Evolutionary conservation across 1,140 invertebrate genomes (phyloP), one percentile per base, ranked within the genome.

Genomic region (Macrobrachium nipponense): DNA sequence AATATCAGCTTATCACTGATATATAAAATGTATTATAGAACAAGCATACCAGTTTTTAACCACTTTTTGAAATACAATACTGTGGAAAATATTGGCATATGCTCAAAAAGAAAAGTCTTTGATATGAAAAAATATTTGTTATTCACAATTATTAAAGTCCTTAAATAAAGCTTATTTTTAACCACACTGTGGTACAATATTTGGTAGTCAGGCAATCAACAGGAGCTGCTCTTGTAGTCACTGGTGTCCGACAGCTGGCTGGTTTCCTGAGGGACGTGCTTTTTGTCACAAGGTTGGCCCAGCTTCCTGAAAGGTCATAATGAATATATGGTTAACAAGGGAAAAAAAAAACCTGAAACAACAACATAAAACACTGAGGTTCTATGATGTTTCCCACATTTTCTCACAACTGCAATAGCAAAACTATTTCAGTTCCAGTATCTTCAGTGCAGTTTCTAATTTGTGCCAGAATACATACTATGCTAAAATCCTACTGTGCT

Each of bases 191-290:
- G 77, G 51, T 77, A 75, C 43, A 18, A 18, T 75, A 27, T 77
- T 77, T 36, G 17, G n/a, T 36, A 36, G 36, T 36, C 66, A 73
- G 60, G 66, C 44, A 51, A 73, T 85, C 72, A 89, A 77, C 88
- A 89, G 73, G 88, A 89, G 76, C 88, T 89, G 70, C 88, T 87
- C 75, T 89, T 89, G 88, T 89, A 89, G 82, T 89, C 88, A 51
- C 87, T 87, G 68, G 88, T 86, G 87, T 87, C 86, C n/a, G 86
- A 87, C 64, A 87, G 78, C 62, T 81, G 86, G 79, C 77, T 79
- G 36, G 59, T 73, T 79, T 78, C 85, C 84, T 86, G 75, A 70
- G 73, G 77, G 27, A 44, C 64, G 12, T 70, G 70, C 61, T 64
- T 23, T 27, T 66, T 68, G 68, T 80, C 64, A 11, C 58, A 44